phyloP scores from a whole-genome alignment of 2,888 invertebrate genomes.

The Belgica antarctica region DNA sequence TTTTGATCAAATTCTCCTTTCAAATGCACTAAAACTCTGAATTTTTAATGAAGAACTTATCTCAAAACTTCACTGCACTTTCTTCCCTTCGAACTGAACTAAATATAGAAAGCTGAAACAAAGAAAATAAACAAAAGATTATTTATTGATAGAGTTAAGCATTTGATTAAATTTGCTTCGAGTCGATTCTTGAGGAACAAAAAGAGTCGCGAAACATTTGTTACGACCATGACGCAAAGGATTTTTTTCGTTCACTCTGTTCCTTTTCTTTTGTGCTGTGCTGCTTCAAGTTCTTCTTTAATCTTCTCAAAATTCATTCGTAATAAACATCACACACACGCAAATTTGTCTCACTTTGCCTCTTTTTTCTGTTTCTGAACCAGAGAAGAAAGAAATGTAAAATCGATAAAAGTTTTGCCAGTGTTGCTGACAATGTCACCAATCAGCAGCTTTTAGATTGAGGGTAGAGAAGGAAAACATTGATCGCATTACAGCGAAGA shows the following conservation, averaged over 20 bases:
- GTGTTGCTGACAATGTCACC: neutral
- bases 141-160: too few relatives aligned
- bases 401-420: neutral
- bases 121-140: too few relatives aligned
- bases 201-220: too few relatives aligned
- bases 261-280: neutral
- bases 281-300: neutral
- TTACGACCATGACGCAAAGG: neutral
- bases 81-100: too few relatives aligned
- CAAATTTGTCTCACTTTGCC: neutral
- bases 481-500: conserved; percentile 7
- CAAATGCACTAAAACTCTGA: too few relatives aligned
- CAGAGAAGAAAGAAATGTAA: neutral
- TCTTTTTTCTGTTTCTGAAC: neutral
- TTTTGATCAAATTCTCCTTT: too few relatives aligned
- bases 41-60: too few relatives aligned
- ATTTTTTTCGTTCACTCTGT: neutral
- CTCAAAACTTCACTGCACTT: too few relatives aligned
- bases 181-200: too few relatives aligned
- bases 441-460: neutral
- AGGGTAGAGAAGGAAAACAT: neutral
- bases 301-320: too few relatives aligned
- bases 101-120: too few relatives aligned
- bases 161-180: too few relatives aligned
- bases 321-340: neutral